A percentile compares a stretch with the other conserved stretches of the same genome.
phyloP scores from a whole-genome alignment of 2,797 vertebrate genomes.

The Squalus acanthias region DNA sequence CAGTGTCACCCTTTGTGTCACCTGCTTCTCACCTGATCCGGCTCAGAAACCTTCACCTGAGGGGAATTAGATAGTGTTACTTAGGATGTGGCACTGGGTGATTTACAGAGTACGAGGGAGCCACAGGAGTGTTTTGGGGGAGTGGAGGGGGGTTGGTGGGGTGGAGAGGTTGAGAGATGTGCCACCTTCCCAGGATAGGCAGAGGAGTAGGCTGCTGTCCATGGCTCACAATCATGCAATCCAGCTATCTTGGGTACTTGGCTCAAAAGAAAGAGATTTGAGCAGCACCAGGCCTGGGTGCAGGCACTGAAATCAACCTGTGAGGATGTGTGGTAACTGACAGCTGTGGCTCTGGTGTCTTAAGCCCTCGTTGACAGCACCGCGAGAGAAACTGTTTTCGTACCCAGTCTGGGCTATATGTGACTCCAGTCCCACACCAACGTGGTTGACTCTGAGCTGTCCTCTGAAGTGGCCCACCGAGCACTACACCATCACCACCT shows the following conservation, averaged over 20 bases:
- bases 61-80: too few relatives aligned
- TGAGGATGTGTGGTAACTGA: not conserved
- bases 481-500: not conserved
- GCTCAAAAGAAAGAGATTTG: too few relatives aligned
- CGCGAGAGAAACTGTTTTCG: not conserved
- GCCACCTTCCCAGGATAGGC: not conserved
- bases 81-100: not conserved
- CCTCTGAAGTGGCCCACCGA: not conserved
- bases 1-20: too few relatives aligned
- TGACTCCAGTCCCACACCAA: not conserved
- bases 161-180: too few relatives aligned
- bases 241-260: not conserved
- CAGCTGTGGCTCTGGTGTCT: not conserved
- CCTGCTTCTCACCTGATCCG: too few relatives aligned
- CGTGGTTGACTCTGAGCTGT: too few relatives aligned
- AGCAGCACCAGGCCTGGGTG: too few relatives aligned
- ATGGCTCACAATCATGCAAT: not conserved
- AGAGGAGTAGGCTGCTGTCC: not conserved
- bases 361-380: not conserved
- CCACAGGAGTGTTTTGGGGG: too few relatives aligned
- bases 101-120: not conserved
- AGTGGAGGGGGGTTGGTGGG: too few relatives aligned
- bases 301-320: not conserved
- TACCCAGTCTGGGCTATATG: not conserved
- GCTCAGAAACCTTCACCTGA: too few relatives aligned